Evolutionary conservation across 2,888 invertebrate genomes (phyloP), one percentile per base, ranked within the genome.

Genomic region (Timema podura): DNA sequence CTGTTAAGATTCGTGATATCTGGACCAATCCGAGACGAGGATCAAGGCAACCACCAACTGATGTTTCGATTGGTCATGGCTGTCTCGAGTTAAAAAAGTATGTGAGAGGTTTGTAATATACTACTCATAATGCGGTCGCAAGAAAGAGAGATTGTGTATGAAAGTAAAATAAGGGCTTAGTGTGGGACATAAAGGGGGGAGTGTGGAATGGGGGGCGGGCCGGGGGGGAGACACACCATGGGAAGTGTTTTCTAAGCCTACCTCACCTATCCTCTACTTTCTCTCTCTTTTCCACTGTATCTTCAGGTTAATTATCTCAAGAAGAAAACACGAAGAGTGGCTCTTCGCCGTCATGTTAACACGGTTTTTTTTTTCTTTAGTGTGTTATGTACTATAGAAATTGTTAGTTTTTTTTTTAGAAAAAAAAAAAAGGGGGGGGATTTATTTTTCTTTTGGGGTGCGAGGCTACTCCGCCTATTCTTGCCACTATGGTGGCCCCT

Each of bases 251-350:
- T 16, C 15, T 48, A 15, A 16, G 59, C 47, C 44, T n/a, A 51
- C 57, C 57, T 30, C 10, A 13, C 30, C 11, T 15, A 11, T 9
- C 48, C n/a, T 10, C 13, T 65, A 11, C 11, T 47, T 65, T 48
- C 65, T 65, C 16, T 47, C 48, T 47, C 16, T 48, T 48, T 45
- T 57, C 15, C 7, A 15, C 44, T 59, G 44, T 59, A 44, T 59
- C 16, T 59, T 59, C 65, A 59, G 68, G 70, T 72, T 72, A 72
- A 72, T 72, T 72, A 72, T 67, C 68, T 69, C 70, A 8, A 13
- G 54, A 54, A 64, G 47, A 45, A 54, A 64, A 54, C 16, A 64
- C 48, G 5, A 47, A 48, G 30, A 44, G 47, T 13, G 30, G 30
- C 30, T 30, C 30, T 30, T 30, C 30, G 30, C 30, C 30, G 30